Evolutionary conservation across 2,113 vertebrate genomes (phyloP).

Genomic region (Rhabdomys dilectus): DNA sequence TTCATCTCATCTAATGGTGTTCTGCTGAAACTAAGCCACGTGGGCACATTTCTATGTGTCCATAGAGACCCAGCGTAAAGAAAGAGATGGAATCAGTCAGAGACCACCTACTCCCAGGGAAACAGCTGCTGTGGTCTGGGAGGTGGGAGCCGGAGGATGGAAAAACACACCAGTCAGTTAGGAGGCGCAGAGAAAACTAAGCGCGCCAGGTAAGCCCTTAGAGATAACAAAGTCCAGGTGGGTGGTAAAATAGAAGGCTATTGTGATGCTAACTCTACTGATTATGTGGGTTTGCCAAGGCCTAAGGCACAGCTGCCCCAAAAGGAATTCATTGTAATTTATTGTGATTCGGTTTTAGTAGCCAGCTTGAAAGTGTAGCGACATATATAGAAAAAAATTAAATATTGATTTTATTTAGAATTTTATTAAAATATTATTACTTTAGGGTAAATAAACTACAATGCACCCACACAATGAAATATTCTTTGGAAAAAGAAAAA

Average conservation of each 20-base stretch:
- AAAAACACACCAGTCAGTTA: not conserved
- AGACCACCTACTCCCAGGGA: not conserved
- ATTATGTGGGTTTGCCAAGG: not conserved
- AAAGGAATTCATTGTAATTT: not conserved
- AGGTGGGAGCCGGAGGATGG: not conserved
- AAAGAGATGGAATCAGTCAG: not conserved
- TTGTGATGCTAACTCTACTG: not conserved
- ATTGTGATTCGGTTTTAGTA: not conserved
- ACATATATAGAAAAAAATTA: not conserved
- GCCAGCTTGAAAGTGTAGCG: not conserved
- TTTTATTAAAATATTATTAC: constrained; percentile 10
- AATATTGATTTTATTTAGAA: not conserved
- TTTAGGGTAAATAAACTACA: not conserved
- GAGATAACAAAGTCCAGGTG: not conserved
- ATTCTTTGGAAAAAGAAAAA: not conserved
- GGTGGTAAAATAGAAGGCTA: not conserved
- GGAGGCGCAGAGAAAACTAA: not conserved
- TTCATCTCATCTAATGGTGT: not conserved
- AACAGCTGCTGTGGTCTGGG: not conserved
- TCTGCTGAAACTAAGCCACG: not conserved
- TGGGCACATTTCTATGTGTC: not conserved
- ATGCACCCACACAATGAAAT: not conserved
- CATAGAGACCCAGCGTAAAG: not conserved
- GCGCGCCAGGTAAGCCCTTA: not conserved
- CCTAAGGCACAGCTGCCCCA: not conserved